Base-by-base conservation (phyloP, 2,888 invertebrate species). In the Polymixis lichenea region DNA sequence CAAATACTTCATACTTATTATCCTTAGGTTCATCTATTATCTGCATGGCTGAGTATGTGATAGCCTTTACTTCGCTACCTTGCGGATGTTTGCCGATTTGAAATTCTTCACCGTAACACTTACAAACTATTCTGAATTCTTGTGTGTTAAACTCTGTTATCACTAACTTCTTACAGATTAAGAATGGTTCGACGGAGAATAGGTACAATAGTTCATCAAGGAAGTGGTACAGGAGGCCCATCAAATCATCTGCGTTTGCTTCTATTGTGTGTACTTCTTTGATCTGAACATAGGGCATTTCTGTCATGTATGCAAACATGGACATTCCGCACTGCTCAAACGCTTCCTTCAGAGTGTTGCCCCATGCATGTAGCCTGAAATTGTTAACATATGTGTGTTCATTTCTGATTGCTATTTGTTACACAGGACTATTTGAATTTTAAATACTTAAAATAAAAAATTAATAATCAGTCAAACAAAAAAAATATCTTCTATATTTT, bases 31-130 rank as follows among this genome's bases (percentile, higher is more conserved):
- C 97, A 90, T 98, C 97, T 86, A 99, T 96, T 84, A 98, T 97
- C 96, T 99, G 99, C 99, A 99, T 99, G 74, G 99, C 99, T 13
- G 99, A 99, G 95, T 99, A 99, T 8, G 99, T 99, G 86, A 99
- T 99, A 53, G 99, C 99, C 94, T 99, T 99, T 5, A 99, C 99
- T 96, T 99, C 99, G 4, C 99, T 98, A 22, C 99, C 99, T 95
- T 99, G 99, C 0, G 99, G 99, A 96, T 99, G 99, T 94, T 99
- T 99, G 2, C 98, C 98, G 75, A 99, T 97, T 89, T 97, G 97
- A 95, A 99, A 99, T 89, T 98, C 98, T 96, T 99, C 99, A n/a
- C 99, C 99, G 91, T 98, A 98, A 92, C 98, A 98, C 87, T 97
- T 97, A 90, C 98, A 98, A 87, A 97, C 98, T 90, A 99, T 98